phyloP scores from a whole-genome alignment of 2,113 vertebrate species.

The Lampris megalopsis region DNA sequence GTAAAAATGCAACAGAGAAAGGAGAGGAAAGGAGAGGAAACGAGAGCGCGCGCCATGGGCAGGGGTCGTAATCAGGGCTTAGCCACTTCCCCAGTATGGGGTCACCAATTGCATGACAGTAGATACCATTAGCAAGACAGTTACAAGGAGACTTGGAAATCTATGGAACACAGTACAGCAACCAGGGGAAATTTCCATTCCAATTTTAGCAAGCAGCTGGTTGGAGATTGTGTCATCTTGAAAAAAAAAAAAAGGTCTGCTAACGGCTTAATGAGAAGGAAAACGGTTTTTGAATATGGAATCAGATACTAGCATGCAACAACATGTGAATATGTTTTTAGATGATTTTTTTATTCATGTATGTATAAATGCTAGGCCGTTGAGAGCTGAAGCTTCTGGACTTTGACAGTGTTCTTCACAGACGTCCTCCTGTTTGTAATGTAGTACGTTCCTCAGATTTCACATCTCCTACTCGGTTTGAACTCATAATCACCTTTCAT shows the following conservation, averaged over 20 bases:
- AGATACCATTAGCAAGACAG: conserved; percentile 79
- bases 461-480: conserved; percentile 85
- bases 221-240: background rate
- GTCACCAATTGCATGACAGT: conserved; percentile 74
- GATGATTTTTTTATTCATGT: background rate
- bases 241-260: background rate
- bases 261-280: background rate
- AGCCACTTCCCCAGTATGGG: conserved; percentile 71
- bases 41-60: conserved; percentile 63
- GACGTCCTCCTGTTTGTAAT: conserved; percentile 27
- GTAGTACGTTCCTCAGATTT: conserved; percentile 81
- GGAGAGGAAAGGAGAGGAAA: conserved; percentile 15
- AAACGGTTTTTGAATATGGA: background rate
- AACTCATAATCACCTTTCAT: conserved; percentile 90
- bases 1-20: conserved; percentile 15
- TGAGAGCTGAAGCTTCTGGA: background rate
- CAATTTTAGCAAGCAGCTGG: background rate
- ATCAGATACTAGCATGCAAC: background rate
- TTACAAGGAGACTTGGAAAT: conserved; percentile 67
- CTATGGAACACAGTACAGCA: conserved; percentile 51
- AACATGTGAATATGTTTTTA: background rate
- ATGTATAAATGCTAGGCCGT: conserved; percentile 7
- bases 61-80: conserved; percentile 75
- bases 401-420: background rate
- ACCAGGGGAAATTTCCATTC: conserved; percentile 20